These are phyloP conservation scores for Calephelis perditalis DNA, from an alignment of 2,888 invertebrate genomes.

Conservation along the genomic window DNA sequence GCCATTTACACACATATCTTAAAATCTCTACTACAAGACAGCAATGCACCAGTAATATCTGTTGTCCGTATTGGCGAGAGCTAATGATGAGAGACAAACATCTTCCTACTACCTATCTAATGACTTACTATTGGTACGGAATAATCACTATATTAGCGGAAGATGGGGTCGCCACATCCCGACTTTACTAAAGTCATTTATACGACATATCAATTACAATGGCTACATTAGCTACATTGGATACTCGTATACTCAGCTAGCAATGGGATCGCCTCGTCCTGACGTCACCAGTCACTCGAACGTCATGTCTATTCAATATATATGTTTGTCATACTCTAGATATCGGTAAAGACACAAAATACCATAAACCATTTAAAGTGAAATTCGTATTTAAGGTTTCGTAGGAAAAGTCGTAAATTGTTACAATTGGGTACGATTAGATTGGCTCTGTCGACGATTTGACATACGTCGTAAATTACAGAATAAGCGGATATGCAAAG, in stretches of 20 bases:
- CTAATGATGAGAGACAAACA: neutral
- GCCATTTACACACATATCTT: too few relatives aligned
- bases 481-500: constrained; percentile 53
- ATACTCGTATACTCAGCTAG: too few relatives aligned
- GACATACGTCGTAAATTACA: constrained; percentile 74
- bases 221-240: too few relatives aligned
- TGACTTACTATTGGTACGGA: constrained; percentile 6
- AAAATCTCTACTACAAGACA: too few relatives aligned
- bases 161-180: too few relatives aligned
- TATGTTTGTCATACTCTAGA: constrained; percentile 15
- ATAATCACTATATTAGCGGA: neutral
- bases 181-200: too few relatives aligned
- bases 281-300: too few relatives aligned
- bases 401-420: constrained; percentile 76
- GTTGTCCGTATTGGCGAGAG: too few relatives aligned
- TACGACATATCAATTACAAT: too few relatives aligned
- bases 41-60: too few relatives aligned
- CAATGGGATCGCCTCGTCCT: too few relatives aligned
- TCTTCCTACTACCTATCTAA: constrained; percentile 1
- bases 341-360: constrained; percentile 43
- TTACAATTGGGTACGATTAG: constrained; percentile 76
- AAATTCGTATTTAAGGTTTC: constrained; percentile 68
- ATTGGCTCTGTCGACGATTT: constrained; percentile 72
- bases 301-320: too few relatives aligned
- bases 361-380: constrained; percentile 57